Evolutionary conservation across 2,888 invertebrate species (phyloP), one percentile per base, ranked within the genome.

Genomic region (Metalampra italica): DNA sequence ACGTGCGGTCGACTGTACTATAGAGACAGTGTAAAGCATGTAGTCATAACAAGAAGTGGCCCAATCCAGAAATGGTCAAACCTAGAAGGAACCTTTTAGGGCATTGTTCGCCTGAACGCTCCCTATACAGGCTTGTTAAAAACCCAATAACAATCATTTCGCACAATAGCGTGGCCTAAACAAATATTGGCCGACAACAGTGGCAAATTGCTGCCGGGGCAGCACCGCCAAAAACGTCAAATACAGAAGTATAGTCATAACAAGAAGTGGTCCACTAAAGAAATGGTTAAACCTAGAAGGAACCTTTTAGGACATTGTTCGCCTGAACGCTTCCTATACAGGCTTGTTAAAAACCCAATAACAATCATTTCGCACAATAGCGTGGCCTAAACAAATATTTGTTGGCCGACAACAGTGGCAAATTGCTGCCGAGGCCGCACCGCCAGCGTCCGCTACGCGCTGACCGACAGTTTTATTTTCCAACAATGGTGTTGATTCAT

Each of bases 401-500:
- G 3, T 34, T 34, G 3, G 34, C 34, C 34, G 34, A 5, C 5
- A 22, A 22, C 34, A 11, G 34, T 34, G 34, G 34, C 11, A 34
- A 34, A 34, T 34, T 34, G 11, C 11, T 7, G 9, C 2, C 34
- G 34, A 34, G 34, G 34, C 11, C 34, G 34, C 9, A 34, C 34
- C 34, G 8, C 9, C 34, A 34, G 34, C 34, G 11, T 34, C 34
- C 3, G 9, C n/a, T n/a, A 36, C 36, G 36, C 36, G n/a, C n/a
- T 36, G 36, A n/a, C 36, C 36, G 36, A n/a, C 11, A n/a, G 36
- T 36, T 32, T 32, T 11, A 11, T n/a, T 7, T n/a, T 9, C n/a
- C n/a, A 36, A 36, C 43, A 43, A 43, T 43, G 12, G 43, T 29
- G 13, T 29, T 13, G 43, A 13, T 7, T 43, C 30, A 43, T 43